These are phyloP conservation scores for Sternotherus odoratus DNA, from an alignment of 2,797 vertebrate genomes.

Conservation along the genomic window DNA sequence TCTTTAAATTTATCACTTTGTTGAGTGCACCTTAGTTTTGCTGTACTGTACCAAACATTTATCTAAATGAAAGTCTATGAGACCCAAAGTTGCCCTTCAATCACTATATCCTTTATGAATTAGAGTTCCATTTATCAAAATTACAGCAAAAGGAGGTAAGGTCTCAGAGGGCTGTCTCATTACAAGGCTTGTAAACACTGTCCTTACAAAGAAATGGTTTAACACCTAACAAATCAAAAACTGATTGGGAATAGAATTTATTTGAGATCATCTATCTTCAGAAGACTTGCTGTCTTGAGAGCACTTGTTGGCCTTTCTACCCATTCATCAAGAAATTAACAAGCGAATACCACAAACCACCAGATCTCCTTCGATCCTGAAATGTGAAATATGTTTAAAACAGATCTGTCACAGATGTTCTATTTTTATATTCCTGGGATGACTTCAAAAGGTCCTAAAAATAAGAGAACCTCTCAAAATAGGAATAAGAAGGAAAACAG, in stretches of 20 bases:
- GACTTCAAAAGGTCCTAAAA: constrained; percentile 62
- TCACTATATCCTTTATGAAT: constrained; percentile 86
- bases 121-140: constrained; percentile 89
- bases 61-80: constrained; percentile 85
- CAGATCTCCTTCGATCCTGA: constrained; percentile 64
- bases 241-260: constrained; percentile 83
- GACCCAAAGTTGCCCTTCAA: constrained; percentile 83
- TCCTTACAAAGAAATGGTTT: constrained; percentile 85
- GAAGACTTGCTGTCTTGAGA: constrained; percentile 74
- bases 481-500: constrained; percentile 49
- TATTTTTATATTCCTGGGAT: constrained; percentile 57
- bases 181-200: constrained; percentile 86
- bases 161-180: constrained; percentile 85
- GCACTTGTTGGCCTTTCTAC: constrained; percentile 78
- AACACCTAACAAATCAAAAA: constrained; percentile 88
- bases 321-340: constrained; percentile 85
- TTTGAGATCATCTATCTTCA: constrained; percentile 83
- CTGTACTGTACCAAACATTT: constrained; percentile 78
- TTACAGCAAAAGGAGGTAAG: constrained; percentile 84
- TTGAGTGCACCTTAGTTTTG: constrained; percentile 73
- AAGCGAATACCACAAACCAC: constrained; percentile 74
- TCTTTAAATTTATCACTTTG: constrained; percentile 71
- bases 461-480: constrained; percentile 41
- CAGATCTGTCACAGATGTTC: constrained; percentile 65
- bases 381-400: constrained; percentile 65